Evolutionary conservation across 2,113 vertebrate genomes (phyloP), one percentile per base, ranked within the genome.

Genomic region (Pagrus major): DNA sequence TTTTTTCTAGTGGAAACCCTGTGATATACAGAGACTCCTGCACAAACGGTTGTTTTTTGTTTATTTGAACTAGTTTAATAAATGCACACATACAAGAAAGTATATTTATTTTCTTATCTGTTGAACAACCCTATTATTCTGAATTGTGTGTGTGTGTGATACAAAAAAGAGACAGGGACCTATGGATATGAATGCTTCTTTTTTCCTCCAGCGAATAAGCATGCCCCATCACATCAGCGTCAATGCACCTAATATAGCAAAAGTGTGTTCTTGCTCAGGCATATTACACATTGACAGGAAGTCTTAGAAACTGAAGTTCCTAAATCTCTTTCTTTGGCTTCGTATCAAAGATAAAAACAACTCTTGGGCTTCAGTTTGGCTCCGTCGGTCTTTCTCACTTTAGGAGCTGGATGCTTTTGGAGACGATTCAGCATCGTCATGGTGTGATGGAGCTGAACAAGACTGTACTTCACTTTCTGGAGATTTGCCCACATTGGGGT

Each of bases 391-490:
- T 20, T 44, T 29, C 55, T 63, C 52, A 1, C 27, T 52, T 63
- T 9, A 27, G 65, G 65, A 1, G 10, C 55, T 21, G 65, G 59
- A 52, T 52, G 66, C 23, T 73, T 60, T 73, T 81, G 65, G 47
- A 79, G 29, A 31, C n/a, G 16, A 63, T 71, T 79, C 35, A 76
- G 54, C 52, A 55, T 55, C 21, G 51, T 86, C 68, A 70, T 59
- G 51, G 49, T 56, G 49, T 27, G n/a, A 59, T 44, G 47, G 31
- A 60, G 18, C 46, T 9, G 9, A 80, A 80, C 76, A 77, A 81
- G 77, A 80, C 74, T 54, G 80, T 71, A 47, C 56, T 88, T 85
- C 47, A n/a, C 49, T 80, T 58, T 67, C 84, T 87, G 86, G 71
- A 83, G 25, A 41, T 81, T 54, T 74, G 86, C 89, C 77, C 74